Conservation (phyloP, 2,113 vertebrate genomes). For the Neoarius graeffei region DNA sequence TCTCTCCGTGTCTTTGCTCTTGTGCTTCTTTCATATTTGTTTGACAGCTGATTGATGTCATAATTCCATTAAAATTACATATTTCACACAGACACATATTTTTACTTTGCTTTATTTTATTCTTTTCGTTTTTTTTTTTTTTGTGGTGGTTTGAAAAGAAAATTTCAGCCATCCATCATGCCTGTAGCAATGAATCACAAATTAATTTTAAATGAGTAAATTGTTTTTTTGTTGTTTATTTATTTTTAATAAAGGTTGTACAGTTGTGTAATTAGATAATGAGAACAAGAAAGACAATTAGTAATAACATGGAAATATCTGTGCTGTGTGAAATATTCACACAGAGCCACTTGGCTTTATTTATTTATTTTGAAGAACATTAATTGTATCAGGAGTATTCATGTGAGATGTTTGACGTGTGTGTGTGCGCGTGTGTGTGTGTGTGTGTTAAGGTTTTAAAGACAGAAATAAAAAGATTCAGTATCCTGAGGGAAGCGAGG, state of each 20-base stretch:
- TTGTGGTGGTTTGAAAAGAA: not conserved
- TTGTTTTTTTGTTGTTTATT: too few relatives aligned
- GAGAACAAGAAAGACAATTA: not conserved
- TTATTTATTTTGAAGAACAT: not conserved
- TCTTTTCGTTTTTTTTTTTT: not conserved
- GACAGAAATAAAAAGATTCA: conserved; percentile 37
- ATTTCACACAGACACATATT: not conserved
- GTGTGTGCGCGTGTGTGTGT: conserved; percentile 17
- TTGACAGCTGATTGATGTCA: not conserved
- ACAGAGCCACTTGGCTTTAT: conserved; percentile 18
- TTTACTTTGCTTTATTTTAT: too few relatives aligned
- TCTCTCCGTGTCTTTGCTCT: not conserved
- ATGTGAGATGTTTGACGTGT: conserved; percentile 9
- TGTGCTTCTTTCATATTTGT: not conserved
- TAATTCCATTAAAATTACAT: not conserved
- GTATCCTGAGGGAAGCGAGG: conserved; percentile 40
- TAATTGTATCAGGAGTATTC: conserved; percentile 12
- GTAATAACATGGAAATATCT: not conserved
- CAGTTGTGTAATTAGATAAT: too few relatives aligned
- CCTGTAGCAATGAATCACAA: not conserved
- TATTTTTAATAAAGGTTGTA: too few relatives aligned
- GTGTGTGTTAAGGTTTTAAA: conserved; percentile 34
- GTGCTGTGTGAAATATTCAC: conserved; percentile 2
- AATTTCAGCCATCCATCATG: not conserved
- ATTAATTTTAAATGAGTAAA: not conserved